A percentile compares a stretch with the other conserved stretches of the same genome.
phyloP scores from a whole-genome alignment of 2,797 vertebrate genomes.

The Coranthus polyacanthus region DNA sequence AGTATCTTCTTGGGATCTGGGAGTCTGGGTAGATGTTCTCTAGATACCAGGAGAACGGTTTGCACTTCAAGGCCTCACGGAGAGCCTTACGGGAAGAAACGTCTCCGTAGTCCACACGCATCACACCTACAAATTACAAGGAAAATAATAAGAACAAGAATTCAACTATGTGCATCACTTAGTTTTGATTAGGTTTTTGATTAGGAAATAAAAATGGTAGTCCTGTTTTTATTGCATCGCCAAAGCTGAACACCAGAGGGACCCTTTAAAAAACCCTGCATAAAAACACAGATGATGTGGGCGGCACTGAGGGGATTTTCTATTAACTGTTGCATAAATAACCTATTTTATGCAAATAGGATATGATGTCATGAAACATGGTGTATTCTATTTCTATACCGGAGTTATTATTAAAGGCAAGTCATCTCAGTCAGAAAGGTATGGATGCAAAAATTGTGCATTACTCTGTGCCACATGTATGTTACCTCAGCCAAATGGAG shows the following conservation, averaged over 20 bases:
- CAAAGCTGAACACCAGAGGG: slow-evolving; percentile 76
- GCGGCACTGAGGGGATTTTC: slow-evolving; percentile 21
- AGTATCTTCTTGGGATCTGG: slow-evolving; percentile 97
- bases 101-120: slow-evolving; percentile 97
- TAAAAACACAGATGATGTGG: slow-evolving; percentile 26
- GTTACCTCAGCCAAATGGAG: slow-evolving; percentile 34
- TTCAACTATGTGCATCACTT: slow-evolving; percentile 5
- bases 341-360: slow-evolving; percentile 1
- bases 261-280: slow-evolving; percentile 39
- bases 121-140: slow-evolving; percentile 87
- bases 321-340: slow-evolving; percentile 9
- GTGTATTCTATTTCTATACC: slow-evolving; percentile 18
- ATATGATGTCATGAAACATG: neutral
- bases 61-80: slow-evolving; percentile 91
- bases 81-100: slow-evolving; percentile 92
- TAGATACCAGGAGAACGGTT: slow-evolving; percentile 98
- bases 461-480: neutral
- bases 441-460: slow-evolving; percentile 24
- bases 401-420: slow-evolving; percentile 2
- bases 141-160: slow-evolving; percentile 10
- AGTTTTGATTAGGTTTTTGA: neutral
- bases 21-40: slow-evolving; percentile 98
- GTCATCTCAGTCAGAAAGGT: slow-evolving; percentile 10
- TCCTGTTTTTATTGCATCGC: slow-evolving; percentile 43
- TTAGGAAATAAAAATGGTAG: neutral